These are phyloP conservation scores for Griposia aprilina DNA, from an alignment of 2,888 invertebrate species.

Conservation along the genomic window DNA sequence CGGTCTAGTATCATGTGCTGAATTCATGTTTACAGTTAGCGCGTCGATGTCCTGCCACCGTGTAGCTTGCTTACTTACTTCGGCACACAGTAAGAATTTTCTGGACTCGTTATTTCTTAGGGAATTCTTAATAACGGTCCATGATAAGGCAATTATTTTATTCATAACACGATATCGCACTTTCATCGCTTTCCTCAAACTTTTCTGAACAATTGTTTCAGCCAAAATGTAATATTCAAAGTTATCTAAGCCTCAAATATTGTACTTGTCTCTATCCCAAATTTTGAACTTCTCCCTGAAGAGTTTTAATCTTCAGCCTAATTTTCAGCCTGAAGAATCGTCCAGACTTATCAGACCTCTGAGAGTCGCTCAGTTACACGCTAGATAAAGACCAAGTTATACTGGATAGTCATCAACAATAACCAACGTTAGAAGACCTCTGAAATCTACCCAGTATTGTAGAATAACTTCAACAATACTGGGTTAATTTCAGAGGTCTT, in stretches of 20 bases:
- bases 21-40: no score
- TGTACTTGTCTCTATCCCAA: not conserved
- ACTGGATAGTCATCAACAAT: not conserved
- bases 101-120: not conserved
- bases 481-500: no score
- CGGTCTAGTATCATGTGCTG: no score
- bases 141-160: not conserved
- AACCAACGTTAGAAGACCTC: not conserved
- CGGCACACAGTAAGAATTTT: not conserved
- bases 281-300: conserved; percentile 2
- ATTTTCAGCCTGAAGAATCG: not conserved
- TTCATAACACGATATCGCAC: not conserved
- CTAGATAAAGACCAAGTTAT: not conserved
- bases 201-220: not conserved
- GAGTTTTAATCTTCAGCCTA: conserved; percentile 9
- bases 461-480: no score
- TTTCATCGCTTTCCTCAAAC: not conserved
- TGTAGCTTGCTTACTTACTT: no score
- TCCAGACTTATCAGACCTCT: not conserved
- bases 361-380: not conserved
- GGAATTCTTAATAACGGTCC: not conserved
- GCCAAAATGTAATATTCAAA: not conserved
- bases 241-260: not conserved
- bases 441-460: not conserved
- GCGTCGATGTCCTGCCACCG: no score